phyloP scores from a whole-genome alignment of 2,797 vertebrate species.

The Sebastes minor region DNA sequence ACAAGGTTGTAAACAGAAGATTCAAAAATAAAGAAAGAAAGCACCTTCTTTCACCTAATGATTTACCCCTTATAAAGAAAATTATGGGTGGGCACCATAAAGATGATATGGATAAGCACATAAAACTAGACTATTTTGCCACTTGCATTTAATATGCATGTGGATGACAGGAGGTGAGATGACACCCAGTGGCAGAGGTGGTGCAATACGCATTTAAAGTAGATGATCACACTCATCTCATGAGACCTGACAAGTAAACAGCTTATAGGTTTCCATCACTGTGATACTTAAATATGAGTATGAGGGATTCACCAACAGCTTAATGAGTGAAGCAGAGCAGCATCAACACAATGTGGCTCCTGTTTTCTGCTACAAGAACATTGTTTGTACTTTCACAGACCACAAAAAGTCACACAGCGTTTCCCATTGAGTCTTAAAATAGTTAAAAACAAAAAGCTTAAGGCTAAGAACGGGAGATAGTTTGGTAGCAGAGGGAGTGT shows the following conservation, averaged over 20 bases:
- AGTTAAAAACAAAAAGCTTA: neutral
- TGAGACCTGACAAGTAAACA: neutral
- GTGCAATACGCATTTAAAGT: neutral
- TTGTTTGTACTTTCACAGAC: neutral
- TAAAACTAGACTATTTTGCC: neutral
- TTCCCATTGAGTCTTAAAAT: neutral
- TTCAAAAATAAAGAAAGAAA: neutral
- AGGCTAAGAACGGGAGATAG: neutral
- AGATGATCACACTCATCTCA: conserved; percentile 10
- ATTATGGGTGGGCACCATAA: neutral
- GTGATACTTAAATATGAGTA: neutral
- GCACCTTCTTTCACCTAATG: too few species aligned
- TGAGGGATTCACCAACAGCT: neutral
- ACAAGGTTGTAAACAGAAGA: neutral
- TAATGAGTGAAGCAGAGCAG: neutral
- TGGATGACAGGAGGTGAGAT: neutral
- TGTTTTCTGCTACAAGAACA: neutral
- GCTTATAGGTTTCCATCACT: neutral
- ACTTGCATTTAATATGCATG: neutral
- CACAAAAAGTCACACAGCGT: neutral
- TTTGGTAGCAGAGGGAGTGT: neutral
- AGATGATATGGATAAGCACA: neutral
- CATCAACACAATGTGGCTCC: neutral
- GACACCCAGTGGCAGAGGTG: neutral
- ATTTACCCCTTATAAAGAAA: neutral